These are phyloP conservation scores for Apostichopus japonicus DNA, from an alignment of 35 echinoderm and acorn worm species.

Conservation along the genomic window DNA sequence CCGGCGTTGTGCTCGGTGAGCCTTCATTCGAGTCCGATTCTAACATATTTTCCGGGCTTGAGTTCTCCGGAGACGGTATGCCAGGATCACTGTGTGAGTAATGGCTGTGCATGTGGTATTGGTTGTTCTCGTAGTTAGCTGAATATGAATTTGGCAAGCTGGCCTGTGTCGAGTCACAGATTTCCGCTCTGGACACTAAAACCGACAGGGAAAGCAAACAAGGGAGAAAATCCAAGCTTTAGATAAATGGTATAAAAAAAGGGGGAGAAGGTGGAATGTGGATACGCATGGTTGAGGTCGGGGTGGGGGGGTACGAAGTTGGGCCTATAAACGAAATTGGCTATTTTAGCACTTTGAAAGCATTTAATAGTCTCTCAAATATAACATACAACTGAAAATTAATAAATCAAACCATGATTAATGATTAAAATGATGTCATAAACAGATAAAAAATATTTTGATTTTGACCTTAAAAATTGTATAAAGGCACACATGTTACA, in stretches of 20 bases:
- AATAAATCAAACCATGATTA: too few relatives aligned
- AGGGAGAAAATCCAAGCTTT: background rate
- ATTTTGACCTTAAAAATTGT: too few relatives aligned
- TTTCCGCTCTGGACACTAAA: constrained; percentile 9
- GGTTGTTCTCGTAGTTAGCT: constrained; percentile 40
- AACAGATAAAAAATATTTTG: too few relatives aligned
- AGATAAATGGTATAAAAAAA: background rate
- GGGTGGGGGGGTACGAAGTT: too few relatives aligned
- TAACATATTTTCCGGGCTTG: constrained; percentile 76
- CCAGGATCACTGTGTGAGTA: constrained; percentile 63
- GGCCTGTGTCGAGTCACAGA: constrained; percentile 54
- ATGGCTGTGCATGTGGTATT: constrained; percentile 54
- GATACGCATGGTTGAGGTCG: too few relatives aligned
- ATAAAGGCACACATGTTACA: too few relatives aligned
- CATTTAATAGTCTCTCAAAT: too few relatives aligned
- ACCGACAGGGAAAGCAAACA: background rate
- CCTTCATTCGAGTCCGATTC: constrained; percentile 73
- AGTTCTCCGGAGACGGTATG: constrained; percentile 71
- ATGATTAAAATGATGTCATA: too few relatives aligned
- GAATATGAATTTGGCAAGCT: constrained; percentile 52
- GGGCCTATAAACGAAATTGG: too few relatives aligned
- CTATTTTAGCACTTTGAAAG: too few relatives aligned
- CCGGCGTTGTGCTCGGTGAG: constrained; percentile 53
- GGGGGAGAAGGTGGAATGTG: too few relatives aligned
- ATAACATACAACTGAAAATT: too few relatives aligned